Base-by-base conservation (phyloP, 2,888 invertebrate genomes). In the Leptinotarsa peninsularis region DNA sequence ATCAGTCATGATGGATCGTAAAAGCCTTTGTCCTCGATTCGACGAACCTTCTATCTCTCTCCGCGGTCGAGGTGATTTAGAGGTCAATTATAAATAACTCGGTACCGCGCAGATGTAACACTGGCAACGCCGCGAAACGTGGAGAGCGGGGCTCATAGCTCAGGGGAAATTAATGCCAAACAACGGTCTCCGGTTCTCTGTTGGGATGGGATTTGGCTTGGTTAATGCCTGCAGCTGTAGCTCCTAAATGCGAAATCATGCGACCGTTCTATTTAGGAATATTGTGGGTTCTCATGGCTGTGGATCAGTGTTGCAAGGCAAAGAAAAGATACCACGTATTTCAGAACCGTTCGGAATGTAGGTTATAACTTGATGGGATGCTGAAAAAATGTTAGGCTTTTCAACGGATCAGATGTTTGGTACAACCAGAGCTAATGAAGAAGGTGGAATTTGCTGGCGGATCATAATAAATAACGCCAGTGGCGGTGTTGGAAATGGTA, bases 1-100 rank as follows among this genome's bases (percentile, higher is more conserved):
- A 33, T 7, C 33, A 33, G 7, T 33, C 33, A 33, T 33, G 54
- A 54, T 21, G 56, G 18, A 56, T 33, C n/a, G 70, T 70, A 58
- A 70, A 58, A 49, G 73, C 66, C 71, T 70, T 75, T 77, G 77
- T 73, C 73, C 73, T 63, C 76, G 69, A 76, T 71, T 67, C 75
- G n/a, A 33, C 14, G 43, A 72, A 66, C 70, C 70, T 33, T 67
- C 71, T 73, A 66, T 76, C 72, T 78, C 73, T 75, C 72, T 72
- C 58, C 49, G 54, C 49, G 56, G 43, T 13, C 49, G 69, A 79
- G 79, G 79, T 74, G 67, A 79, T 73, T 71, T 68, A 72, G 72
- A 79, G 77, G 79, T 79, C 79, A 77, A 71, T 72, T 76, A 75
- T 52, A 77, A 77, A 77, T 79, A 78, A 56, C 71, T 71, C 72